Evolutionary conservation across 2,797 vertebrate genomes (phyloP), one percentile per base, ranked within the genome.

Genomic region (Pogoniulus pusillus): DNA sequence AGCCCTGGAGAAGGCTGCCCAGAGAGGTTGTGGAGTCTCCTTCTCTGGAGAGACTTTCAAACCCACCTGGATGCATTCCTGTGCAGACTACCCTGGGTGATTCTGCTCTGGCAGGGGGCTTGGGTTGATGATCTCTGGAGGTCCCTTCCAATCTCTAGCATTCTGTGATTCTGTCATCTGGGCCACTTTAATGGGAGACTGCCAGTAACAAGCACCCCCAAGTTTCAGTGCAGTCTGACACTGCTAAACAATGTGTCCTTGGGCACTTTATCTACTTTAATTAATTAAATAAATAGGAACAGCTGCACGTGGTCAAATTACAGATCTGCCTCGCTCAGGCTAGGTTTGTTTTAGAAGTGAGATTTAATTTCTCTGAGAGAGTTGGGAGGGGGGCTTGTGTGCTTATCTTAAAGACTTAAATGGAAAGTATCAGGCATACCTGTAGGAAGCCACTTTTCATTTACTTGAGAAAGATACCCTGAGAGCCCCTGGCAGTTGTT

Each of bases 401-500:
- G 43, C 45, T 58, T 80, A 68, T 71, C 37, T 92, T 54, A 41
- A 86, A 73, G 49, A 84, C 45, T 65, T 77, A 62, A 74, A 64
- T 68, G 15, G 76, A 86, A 71, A 74, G 51, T 69, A 85, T 80
- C 30, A 30, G 34, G 43, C 35, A 3, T 72, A 88, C 72, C 72
- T 75, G 30, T 75, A 62, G 59, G 29, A 93, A 91, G 29, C 0
- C 0, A 77, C 22, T 71, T 93, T 41, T 82, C 82, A 55, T 82
- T 87, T 93, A 63, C 23, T 87, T 63, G n/a, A 60, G 30, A 62
- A 87, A 29, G 41, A 77, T 49, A 66, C 3, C n/a, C 59, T 34
- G 51, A 90, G 41, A 89, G 65, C 55, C 62, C 75, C n/a, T 87
- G 59, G 84, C 76, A 83, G 30, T 71, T 87, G 55, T 89, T 95